phyloP scores from a whole-genome alignment of 2,797 vertebrate genomes.

The Siniperca scherzeri region DNA sequence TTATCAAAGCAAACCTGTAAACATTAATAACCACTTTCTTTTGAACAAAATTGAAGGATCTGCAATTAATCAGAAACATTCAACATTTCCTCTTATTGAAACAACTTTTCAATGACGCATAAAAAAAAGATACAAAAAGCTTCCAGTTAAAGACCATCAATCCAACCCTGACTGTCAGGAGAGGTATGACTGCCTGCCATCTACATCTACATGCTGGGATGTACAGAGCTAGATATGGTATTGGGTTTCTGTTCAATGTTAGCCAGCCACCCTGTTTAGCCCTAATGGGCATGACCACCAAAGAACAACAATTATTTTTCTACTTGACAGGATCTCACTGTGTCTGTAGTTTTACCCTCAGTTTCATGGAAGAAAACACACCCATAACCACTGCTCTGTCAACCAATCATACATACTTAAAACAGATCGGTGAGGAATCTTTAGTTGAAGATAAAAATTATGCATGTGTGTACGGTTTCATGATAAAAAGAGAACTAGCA shows the following conservation, averaged over 20 bases:
- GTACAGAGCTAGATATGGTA: not conserved
- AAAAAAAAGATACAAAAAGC: constrained; percentile 19
- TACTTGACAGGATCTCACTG: not conserved
- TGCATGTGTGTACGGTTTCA: not conserved
- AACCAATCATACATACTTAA: not conserved
- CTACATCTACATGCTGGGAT: not conserved
- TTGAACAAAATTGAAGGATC: not conserved
- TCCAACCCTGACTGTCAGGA: constrained; percentile 9
- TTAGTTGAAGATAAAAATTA: not conserved
- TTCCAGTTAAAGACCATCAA: constrained; percentile 24
- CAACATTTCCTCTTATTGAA: not conserved
- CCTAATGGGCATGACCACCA: not conserved
- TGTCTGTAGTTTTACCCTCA: not conserved
- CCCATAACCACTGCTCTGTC: not conserved
- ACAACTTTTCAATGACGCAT: not conserved
- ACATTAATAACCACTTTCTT: not conserved
- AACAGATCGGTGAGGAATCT: not conserved
- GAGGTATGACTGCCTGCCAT: not conserved
- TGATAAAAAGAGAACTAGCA: not conserved
- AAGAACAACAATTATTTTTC: not conserved
- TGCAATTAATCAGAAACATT: not conserved
- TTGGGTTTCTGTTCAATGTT: not conserved
- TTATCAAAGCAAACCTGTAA: not conserved
- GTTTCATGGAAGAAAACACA: not conserved
- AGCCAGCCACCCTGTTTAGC: not conserved